Evolutionary conservation across 2,888 invertebrate genomes (phyloP).

Genomic region (Panopea generosa): DNA sequence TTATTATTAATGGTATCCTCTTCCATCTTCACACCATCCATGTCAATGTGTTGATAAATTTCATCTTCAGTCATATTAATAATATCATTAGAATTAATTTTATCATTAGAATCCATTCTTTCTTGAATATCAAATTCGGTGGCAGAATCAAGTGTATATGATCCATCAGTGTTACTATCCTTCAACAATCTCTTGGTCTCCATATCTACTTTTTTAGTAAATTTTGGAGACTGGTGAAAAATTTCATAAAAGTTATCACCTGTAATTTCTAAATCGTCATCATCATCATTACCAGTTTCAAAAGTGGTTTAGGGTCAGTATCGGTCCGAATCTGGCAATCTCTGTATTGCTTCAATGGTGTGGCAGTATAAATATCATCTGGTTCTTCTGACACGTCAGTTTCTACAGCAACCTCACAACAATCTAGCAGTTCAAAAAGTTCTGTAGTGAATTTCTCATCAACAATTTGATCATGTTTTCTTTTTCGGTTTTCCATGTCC

Average conservation of each 20-base stretch:
- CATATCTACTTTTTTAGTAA: slow-evolving; percentile 10
- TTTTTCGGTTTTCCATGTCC: no score
- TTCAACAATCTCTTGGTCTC: neutral
- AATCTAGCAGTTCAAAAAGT: no score
- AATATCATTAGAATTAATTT: neutral
- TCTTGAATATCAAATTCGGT: neutral
- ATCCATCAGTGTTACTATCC: neutral
- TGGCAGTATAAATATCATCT: no score
- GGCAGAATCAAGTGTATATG: neutral
- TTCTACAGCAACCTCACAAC: no score
- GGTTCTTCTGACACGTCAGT: no score
- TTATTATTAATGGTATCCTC: neutral
- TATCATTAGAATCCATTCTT: neutral
- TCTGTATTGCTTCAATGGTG: no score
- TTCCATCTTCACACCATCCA: neutral
- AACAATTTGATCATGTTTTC: no score
- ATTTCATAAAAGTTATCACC: slow-evolving; percentile 62
- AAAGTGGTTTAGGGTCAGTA: no score
- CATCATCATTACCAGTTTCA: slow-evolving; percentile 2
- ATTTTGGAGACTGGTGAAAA: slow-evolving; percentile 47
- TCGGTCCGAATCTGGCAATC: no score
- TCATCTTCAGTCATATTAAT: slow-evolving; percentile 7
- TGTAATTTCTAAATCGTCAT: slow-evolving; percentile 66
- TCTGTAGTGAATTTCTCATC: no score
- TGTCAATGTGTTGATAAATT: slow-evolving; percentile 2